phyloP scores from a whole-genome alignment of 2,888 invertebrate genomes.

The Platerodrilus igneus region DNA sequence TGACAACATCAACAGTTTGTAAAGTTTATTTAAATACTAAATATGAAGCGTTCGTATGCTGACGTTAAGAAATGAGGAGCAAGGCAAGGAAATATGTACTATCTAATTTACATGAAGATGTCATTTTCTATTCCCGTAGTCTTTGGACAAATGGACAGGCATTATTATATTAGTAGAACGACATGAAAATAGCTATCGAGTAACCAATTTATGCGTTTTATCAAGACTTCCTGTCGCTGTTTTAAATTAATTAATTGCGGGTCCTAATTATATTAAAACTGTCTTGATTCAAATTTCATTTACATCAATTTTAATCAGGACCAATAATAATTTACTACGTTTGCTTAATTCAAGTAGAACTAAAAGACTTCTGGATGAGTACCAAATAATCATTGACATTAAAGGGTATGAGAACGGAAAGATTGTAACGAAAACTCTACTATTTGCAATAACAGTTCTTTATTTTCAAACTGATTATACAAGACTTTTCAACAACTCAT shows the following conservation, averaged over 20 bases:
- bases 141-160: constrained; percentile 25
- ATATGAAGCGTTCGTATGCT: constrained; percentile 28
- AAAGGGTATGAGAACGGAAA: too few species aligned
- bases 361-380: too few species aligned
- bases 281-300: too few species aligned
- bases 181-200: constrained; percentile 21
- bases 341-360: too few species aligned
- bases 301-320: too few species aligned
- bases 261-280: constrained; percentile 12
- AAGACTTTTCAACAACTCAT: too few species aligned
- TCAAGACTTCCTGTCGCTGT: constrained; percentile 16
- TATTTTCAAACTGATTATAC: too few species aligned
- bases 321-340: too few species aligned
- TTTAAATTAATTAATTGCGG: constrained; percentile 14
- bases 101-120: constrained; percentile 37
- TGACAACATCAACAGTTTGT: constrained; percentile 36
- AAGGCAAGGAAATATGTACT: constrained; percentile 35
- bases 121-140: constrained; percentile 32
- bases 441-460: too few species aligned
- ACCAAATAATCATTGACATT: too few species aligned
- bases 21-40: constrained; percentile 29
- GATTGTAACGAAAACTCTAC: too few species aligned
- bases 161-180: constrained; percentile 23
- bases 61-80: constrained; percentile 27
- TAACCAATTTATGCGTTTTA: constrained; percentile 20